Base-by-base conservation (phyloP, 1,140 invertebrate species). In the Pogonomyrmex californicus region DNA sequence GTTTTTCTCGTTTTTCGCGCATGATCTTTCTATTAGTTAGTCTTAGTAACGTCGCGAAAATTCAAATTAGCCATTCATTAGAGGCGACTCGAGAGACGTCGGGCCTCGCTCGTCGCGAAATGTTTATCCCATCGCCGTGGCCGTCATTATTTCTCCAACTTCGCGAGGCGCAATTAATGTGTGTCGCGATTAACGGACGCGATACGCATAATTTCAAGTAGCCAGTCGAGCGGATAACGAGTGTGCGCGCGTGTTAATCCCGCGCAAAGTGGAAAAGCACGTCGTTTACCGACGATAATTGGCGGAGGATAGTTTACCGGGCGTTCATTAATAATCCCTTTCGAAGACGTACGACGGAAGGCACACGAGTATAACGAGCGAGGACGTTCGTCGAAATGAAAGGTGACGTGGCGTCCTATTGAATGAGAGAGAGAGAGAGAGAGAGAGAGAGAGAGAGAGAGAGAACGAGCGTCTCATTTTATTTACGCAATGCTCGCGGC, bases 261-360 rank as follows among this genome's bases (percentile, higher is more conserved):
- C 30, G 14, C 33, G 77, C 30, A 23, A 12, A 47, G 23, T 58
- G 51, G 51, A 71, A 30, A 60, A 60, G 79, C 79, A 33, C 79
- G 51, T 58, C 66, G 66, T 58, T 82, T 73, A 71, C 51, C 66
- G n/a, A 23, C 51, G 41, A 44, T 82, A 82, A 82, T 73, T 82
- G 79, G 51, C 79, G 79, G 51, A 33, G 36, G 78, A 36, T 51
- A 33, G 66, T 73, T 71, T 41, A 44, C 47, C 78, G 49, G 73
- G 10, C 78, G 78, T 82, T 82, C 79, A 82, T 82, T 82, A 82
- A 82, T 82, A 82, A 82, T 73, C 41, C 51, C 36, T 41, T 73
- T n/a, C 30, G 79, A 82, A 4, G 63, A 30, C 41, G 56, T 44
- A 54, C 17, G 41, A 81, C 78, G 63, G 44, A 9, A 36, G 14